Conservation (phyloP, 2,113 vertebrate genomes). For the Nyctibius bracteatus region DNA sequence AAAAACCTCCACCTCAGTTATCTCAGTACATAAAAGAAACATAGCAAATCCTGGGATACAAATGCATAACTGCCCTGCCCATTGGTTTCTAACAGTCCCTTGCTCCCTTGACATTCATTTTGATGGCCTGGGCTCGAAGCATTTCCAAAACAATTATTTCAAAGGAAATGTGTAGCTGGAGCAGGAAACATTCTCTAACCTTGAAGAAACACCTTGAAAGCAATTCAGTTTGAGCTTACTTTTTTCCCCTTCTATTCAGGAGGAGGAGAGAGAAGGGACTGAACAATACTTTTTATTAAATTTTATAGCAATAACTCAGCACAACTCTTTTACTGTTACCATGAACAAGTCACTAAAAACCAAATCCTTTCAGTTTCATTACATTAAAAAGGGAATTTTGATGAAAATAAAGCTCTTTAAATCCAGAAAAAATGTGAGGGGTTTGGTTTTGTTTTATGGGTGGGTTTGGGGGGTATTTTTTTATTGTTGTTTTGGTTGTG, state of each 20-base stretch:
- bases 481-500: neutral
- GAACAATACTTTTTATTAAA: neutral
- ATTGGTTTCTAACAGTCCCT: neutral
- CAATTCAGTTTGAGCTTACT: neutral
- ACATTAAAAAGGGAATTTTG: neutral
- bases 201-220: neutral
- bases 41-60: neutral
- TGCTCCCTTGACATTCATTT: neutral
- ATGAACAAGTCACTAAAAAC: neutral
- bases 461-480: neutral
- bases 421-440: neutral
- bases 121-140: neutral
- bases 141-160: neutral
- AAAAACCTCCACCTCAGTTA: neutral
- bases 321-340: neutral
- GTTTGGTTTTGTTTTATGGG: neutral
- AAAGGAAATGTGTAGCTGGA: neutral
- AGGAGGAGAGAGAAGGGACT: neutral
- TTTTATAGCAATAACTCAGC: neutral
- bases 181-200: neutral
- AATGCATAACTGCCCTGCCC: neutral
- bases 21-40: neutral
- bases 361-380: neutral
- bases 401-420: neutral
- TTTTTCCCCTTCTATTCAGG: neutral